Evolutionary conservation across 2,113 vertebrate species (phyloP).

Genomic region (Craseonycteris thonglongyai): DNA sequence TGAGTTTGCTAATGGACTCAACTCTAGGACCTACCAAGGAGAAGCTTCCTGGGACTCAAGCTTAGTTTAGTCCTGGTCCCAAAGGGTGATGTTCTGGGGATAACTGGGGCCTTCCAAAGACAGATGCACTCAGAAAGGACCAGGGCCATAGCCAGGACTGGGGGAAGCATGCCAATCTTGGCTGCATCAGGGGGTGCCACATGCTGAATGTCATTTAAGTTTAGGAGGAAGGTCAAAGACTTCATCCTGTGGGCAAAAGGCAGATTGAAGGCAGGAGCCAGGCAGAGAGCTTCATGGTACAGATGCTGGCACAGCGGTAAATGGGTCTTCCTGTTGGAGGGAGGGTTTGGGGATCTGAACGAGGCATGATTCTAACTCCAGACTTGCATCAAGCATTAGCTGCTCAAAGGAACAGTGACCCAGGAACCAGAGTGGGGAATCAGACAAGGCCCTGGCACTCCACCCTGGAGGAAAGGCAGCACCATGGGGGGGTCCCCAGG

Average conservation of each 20-base stretch:
- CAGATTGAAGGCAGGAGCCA: not conserved
- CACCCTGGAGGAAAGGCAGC: not conserved
- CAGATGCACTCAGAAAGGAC: not conserved
- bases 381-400: not conserved
- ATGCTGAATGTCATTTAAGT: not conserved
- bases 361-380: not conserved
- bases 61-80: not conserved
- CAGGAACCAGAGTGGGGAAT: not conserved
- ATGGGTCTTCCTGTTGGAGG: not conserved
- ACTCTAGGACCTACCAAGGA: not conserved
- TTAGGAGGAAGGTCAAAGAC: not conserved
- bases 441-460: not conserved
- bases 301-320: not conserved
- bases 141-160: not conserved
- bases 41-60: not conserved
- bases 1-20: not conserved
- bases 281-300: not conserved
- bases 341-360: not conserved
- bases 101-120: not conserved
- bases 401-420: not conserved
- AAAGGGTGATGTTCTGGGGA: not conserved
- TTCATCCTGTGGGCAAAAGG: not conserved
- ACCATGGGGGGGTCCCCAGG: not conserved
- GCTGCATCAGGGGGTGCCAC: not conserved
- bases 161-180: not conserved